These are phyloP conservation scores for Argopecten irradians DNA, from an alignment of 1,140 invertebrate genomes.

Conservation along the genomic window DNA sequence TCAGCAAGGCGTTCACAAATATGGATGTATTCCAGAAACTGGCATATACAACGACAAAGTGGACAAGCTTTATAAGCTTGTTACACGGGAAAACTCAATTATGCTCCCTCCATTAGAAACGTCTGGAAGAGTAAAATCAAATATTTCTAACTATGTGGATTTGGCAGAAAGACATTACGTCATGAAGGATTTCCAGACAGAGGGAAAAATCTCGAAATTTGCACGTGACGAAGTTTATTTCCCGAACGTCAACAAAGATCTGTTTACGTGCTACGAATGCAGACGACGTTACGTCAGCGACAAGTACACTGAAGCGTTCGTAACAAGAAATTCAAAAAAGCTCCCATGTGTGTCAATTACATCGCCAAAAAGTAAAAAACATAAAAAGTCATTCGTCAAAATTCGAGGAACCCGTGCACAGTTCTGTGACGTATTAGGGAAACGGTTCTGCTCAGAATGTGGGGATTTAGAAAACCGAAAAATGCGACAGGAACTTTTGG, in stretches of 20 bases:
- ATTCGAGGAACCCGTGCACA: slow-evolving; percentile 16
- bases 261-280: slow-evolving; percentile 41
- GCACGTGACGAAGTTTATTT: slow-evolving; percentile 45
- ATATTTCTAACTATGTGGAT: slow-evolving; percentile 29
- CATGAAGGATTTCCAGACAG: slow-evolving; percentile 30
- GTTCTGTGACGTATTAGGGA: slow-evolving; percentile 52
- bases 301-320: slow-evolving; percentile 40
- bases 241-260: slow-evolving; percentile 35
- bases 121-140: slow-evolving; percentile 19
- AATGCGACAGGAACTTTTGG: slow-evolving; percentile 24
- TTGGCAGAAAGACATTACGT: slow-evolving; percentile 41
- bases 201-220: slow-evolving; percentile 40
- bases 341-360: slow-evolving; percentile 21
- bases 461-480: slow-evolving; percentile 44
- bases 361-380: neutral
- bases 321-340: slow-evolving; percentile 27
- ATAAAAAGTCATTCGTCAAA: neutral
- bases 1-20: neutral
- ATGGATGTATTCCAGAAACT: neutral
- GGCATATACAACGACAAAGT: slow-evolving; percentile 33
- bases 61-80: slow-evolving; percentile 19
- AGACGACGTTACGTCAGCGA: slow-evolving; percentile 41
- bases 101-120: slow-evolving; percentile 34
- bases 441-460: slow-evolving; percentile 43
- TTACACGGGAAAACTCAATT: slow-evolving; percentile 37